Evolutionary conservation across 2,888 invertebrate species (phyloP).

Genomic region (Anodontia alba): DNA sequence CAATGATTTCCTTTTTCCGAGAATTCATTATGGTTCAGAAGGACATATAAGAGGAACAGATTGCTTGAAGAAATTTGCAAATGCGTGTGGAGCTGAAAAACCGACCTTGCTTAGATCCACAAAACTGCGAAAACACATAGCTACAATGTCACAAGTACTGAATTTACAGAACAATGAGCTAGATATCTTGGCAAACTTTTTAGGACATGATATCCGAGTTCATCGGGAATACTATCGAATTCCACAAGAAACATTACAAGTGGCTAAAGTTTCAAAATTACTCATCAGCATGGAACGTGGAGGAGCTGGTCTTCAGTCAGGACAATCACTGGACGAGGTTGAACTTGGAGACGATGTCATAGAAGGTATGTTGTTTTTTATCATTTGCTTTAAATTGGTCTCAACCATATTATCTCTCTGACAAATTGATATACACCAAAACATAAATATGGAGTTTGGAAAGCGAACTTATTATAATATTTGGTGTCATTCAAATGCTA

Average conservation of each 20-base stretch:
- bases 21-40: not conserved
- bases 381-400: too few relatives aligned
- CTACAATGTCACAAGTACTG: slow-evolving; percentile 28
- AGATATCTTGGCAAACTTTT: slow-evolving; percentile 23
- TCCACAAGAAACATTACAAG: slow-evolving; percentile 30
- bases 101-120: slow-evolving; percentile 19
- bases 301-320: not conserved
- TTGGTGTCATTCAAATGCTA: too few relatives aligned
- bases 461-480: too few relatives aligned
- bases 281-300: not conserved
- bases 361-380: not conserved
- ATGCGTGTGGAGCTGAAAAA: slow-evolving; percentile 8
- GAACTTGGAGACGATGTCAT: not conserved
- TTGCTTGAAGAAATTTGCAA: not conserved
- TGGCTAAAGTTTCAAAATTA: slow-evolving; percentile 26
- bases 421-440: too few relatives aligned
- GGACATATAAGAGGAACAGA: slow-evolving; percentile 24
- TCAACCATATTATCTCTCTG: too few relatives aligned
- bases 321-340: not conserved
- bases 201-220: slow-evolving; percentile 29
- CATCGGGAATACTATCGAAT: slow-evolving; percentile 23
- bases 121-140: slow-evolving; percentile 28
- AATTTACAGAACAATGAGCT: slow-evolving; percentile 24
- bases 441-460: too few relatives aligned
- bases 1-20: slow-evolving; percentile 16